phyloP scores from a whole-genome alignment of 2,888 invertebrate genomes.

The Drosophila parthenogenetica region DNA sequence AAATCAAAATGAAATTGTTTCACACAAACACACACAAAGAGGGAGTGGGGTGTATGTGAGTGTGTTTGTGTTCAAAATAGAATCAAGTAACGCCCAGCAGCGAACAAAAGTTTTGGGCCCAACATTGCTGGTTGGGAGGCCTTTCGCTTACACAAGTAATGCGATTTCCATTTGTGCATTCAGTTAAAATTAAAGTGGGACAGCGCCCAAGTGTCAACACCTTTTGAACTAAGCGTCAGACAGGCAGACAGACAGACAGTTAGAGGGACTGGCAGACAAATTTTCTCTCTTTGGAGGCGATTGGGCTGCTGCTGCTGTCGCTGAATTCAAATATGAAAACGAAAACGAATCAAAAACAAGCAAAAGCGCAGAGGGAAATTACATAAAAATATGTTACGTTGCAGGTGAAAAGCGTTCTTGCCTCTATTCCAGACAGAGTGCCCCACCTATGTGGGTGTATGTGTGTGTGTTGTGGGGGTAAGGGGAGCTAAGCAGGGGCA shows the following conservation, averaged over 20 bases:
- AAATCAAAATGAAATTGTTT: conserved; percentile 40
- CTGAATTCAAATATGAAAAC: conserved; percentile 67
- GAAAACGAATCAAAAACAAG: conserved; percentile 80
- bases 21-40: neutral
- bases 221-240: conserved; percentile 55
- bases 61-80: neutral
- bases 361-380: conserved; percentile 76
- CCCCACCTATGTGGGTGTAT: conserved; percentile 2
- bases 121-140: neutral
- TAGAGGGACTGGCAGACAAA: neutral
- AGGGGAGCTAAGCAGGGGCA: conserved; percentile 6
- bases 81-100: conserved; percentile 6
- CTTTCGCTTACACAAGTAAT: conserved; percentile 34
- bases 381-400: conserved; percentile 68
- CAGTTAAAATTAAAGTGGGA: conserved; percentile 72
- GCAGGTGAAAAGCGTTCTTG: conserved; percentile 51
- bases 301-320: conserved; percentile 35
- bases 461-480: conserved; percentile 2
- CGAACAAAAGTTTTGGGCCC: conserved; percentile 2
- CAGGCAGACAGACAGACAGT: neutral
- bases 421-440: conserved; percentile 16
- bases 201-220: conserved; percentile 72
- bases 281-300: conserved; percentile 41
- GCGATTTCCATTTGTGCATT: conserved; percentile 69
- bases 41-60: too few species aligned